These are phyloP conservation scores for Oophaga pumilio DNA, from an alignment of 2,113 vertebrate species.

Conservation along the genomic window DNA sequence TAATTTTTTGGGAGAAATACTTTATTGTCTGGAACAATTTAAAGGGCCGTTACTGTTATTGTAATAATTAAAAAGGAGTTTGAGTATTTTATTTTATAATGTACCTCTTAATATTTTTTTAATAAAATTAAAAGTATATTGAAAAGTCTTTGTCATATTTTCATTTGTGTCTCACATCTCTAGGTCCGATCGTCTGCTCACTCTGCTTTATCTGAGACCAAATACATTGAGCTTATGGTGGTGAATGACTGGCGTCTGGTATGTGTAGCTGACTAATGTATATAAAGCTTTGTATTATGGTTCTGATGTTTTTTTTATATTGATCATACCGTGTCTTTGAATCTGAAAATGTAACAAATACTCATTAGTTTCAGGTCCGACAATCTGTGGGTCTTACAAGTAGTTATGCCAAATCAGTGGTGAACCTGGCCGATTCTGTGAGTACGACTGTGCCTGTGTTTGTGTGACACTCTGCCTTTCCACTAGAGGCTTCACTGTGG, in stretches of 20 bases:
- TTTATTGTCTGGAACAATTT: too few relatives aligned
- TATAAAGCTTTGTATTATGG: neutral
- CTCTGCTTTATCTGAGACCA: constrained; percentile 92
- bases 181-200: constrained; percentile 81
- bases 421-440: constrained; percentile 93
- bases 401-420: constrained; percentile 95
- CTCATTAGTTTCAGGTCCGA: constrained; percentile 84
- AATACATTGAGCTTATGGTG: constrained; percentile 93
- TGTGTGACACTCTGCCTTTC: neutral
- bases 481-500: neutral
- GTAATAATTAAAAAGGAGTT: too few relatives aligned
- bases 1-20: too few relatives aligned
- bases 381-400: constrained; percentile 86
- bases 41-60: too few relatives aligned
- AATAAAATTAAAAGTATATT: too few relatives aligned
- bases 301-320: neutral
- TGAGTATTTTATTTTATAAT: too few relatives aligned
- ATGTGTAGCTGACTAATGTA: constrained; percentile 59
- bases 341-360: too few relatives aligned
- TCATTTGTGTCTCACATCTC: neutral
- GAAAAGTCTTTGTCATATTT: neutral
- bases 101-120: too few relatives aligned
- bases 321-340: neutral
- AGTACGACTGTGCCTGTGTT: constrained; percentile 60
- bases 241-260: constrained; percentile 92